Percentiles rank a stretch among this genome's conserved stretches.
Conservation (phyloP, 2,888 invertebrate genomes). For the Galeopsomyia nigrocyanea region DNA sequence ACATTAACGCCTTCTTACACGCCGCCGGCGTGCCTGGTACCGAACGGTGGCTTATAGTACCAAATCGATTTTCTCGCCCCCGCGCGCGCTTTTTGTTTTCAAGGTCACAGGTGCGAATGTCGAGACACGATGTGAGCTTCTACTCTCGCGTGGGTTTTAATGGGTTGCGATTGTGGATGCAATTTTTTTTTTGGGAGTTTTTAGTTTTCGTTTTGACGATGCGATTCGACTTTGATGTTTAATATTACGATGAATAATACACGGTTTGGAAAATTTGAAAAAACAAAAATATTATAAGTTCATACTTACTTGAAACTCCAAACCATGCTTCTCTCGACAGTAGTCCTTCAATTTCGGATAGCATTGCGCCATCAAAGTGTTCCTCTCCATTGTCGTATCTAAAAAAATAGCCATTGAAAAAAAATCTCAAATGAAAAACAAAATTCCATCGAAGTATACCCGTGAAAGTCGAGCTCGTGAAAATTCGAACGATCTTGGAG, state of each 20-base stretch:
- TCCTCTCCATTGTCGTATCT: conserved; percentile 98
- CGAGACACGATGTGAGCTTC: background rate
- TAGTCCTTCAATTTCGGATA: conserved; percentile 97
- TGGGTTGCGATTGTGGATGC: too few relatives aligned
- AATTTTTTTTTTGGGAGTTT: too few relatives aligned
- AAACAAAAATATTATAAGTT: too few relatives aligned
- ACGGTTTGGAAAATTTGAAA: too few relatives aligned
- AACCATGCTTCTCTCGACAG: conserved; percentile 95
- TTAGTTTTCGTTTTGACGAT: too few relatives aligned
- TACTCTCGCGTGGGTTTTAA: too few relatives aligned
- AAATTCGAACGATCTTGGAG: conserved; percentile 98
- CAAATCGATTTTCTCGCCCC: conserved; percentile 46
- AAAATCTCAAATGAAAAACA: too few relatives aligned
- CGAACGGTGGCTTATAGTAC: conserved; percentile 34
- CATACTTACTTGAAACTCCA: conserved; percentile 91
- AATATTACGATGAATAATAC: too few relatives aligned
- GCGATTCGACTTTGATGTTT: too few relatives aligned
- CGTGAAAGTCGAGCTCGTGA: conserved; percentile 98
- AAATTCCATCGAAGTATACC: conserved; percentile 77
- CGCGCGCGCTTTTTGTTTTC: conserved; percentile 33
- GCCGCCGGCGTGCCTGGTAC: conserved; percentile 53
- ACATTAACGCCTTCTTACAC: background rate
- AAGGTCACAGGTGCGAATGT: conserved; percentile 44
- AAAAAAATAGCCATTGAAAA: too few relatives aligned
- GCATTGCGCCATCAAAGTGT: conserved; percentile 97